Evolutionary conservation across 1,140 invertebrate species (phyloP), one percentile per base, ranked within the genome.

Genomic region (Arion vulgaris): DNA sequence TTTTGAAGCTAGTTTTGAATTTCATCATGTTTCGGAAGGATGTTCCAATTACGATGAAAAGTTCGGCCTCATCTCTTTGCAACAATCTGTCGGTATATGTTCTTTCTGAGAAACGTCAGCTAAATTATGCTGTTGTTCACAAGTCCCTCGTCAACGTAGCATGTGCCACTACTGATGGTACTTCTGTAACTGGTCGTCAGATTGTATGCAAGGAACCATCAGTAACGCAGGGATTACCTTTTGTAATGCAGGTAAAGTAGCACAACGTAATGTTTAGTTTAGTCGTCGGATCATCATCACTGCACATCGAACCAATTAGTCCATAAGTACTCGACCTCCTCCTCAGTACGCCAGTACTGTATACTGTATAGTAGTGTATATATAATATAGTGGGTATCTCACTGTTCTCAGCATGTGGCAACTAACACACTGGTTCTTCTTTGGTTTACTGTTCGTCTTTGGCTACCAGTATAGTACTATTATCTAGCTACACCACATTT

Each of bases 141-240:
- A 90, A 91, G 83, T 88, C 89, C 66, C 86, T 89, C n/a, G 89
- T 91, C 9, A 91, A 91, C 80, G 84, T 92, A 11, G 82, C 91
- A 15, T 88, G 84, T 11, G 84, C 90, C 1, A 75, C 86, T 0
- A 85, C 87, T n/a, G 90, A 91, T 57, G 91, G 91, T 13, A 83
- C 87, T 5, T 84, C 85, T 38, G 89, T 90, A 2, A 89, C 87
- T n/a, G 89, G 89, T 45, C 85, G 85, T 57, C 90, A 92, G 76
- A 85, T 92, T 19, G 81, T 89, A n/a, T 92, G 88, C 75, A 91
- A 92, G 85, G 89, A 92, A 79, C 90, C 90, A 15, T 87, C 90
- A 39, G 89, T 87, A 15, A 83, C 87, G 28, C 86, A 88, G 36
- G 87, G 86, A 36, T 87, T 82, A 15, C 85, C 87, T 17, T 89